Percentiles rank a stretch among this genome's conserved stretches.
Conservation (phyloP, 2,888 invertebrate species). For the Macrosiphum euphorbiae region DNA sequence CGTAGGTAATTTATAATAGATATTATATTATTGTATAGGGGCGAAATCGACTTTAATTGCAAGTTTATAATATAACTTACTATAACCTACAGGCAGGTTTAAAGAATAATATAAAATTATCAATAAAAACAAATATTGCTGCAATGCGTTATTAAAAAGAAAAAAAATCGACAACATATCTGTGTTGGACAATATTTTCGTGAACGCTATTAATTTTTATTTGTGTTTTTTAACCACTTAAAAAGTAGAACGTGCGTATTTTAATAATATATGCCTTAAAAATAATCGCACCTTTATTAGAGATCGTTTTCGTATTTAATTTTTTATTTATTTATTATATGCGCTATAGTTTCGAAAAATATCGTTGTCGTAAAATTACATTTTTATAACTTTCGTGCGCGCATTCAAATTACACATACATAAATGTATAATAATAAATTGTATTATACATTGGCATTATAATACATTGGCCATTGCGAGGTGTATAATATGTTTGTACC, state of each 20-base stretch:
- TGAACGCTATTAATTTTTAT: not conserved
- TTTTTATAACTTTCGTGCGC: conserved; percentile 23
- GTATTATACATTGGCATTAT: not conserved
- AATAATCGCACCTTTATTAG: conserved; percentile 20
- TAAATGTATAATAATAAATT: not conserved
- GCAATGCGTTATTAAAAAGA: too few relatives aligned
- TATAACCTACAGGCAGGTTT: not conserved
- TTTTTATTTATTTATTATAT: conserved; percentile 39
- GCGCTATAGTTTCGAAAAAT: not conserved
- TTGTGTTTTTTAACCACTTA: not conserved
- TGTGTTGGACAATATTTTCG: not conserved
- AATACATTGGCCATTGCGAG: not conserved
- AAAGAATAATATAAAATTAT: not conserved
- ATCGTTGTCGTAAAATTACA: conserved; percentile 20
- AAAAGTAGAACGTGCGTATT: not conserved
- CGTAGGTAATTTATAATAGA: not conserved
- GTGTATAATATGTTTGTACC: not conserved
- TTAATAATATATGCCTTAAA: conserved; percentile 1
- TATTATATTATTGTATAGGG: not conserved
- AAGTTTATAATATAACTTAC: not conserved
- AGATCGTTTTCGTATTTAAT: not conserved
- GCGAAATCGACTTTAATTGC: not conserved
- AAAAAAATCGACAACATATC: too few relatives aligned
- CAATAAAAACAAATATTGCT: too few relatives aligned
- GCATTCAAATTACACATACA: not conserved